Conservation (phyloP, 1,140 invertebrate species). For the Ips typographus region DNA sequence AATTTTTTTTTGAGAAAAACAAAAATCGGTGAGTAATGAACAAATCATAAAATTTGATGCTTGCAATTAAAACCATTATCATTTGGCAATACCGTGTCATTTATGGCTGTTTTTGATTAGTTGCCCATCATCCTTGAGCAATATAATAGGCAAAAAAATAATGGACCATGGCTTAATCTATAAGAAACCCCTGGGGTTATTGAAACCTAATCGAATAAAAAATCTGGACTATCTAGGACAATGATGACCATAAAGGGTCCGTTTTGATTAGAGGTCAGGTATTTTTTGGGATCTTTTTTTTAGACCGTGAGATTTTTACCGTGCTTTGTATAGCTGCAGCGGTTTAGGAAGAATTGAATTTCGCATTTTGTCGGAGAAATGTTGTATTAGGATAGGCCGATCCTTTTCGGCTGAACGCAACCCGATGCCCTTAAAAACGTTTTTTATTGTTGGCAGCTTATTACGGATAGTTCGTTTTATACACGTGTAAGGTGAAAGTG, state of each 20-base stretch:
- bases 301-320: conserved; percentile 30
- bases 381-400: conserved; percentile 18
- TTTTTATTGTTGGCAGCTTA: neutral
- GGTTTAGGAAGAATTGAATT: conserved; percentile 31
- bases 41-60: no score
- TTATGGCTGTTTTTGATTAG: no score
- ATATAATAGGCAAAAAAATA: no score
- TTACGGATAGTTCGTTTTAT: neutral
- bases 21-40: no score
- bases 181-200: conserved; percentile 1
- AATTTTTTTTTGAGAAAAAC: neutral
- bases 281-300: conserved; percentile 30
- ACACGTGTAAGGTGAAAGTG: conserved; percentile 1
- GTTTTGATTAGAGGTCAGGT: conserved; percentile 30
- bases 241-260: conserved; percentile 33
- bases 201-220: conserved; percentile 31
- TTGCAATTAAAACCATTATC: no score
- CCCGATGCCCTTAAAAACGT: conserved; percentile 25
- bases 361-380: conserved; percentile 23
- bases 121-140: no score
- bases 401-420: conserved; percentile 22
- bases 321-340: conserved; percentile 12
- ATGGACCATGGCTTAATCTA: neutral
- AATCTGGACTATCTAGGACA: conserved; percentile 31
- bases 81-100: no score